A percentile compares a stretch with the other conserved stretches of the same genome.
Evolutionary conservation across 2,797 vertebrate species (phyloP).

Genomic region (Mormyrops attenuatus): DNA sequence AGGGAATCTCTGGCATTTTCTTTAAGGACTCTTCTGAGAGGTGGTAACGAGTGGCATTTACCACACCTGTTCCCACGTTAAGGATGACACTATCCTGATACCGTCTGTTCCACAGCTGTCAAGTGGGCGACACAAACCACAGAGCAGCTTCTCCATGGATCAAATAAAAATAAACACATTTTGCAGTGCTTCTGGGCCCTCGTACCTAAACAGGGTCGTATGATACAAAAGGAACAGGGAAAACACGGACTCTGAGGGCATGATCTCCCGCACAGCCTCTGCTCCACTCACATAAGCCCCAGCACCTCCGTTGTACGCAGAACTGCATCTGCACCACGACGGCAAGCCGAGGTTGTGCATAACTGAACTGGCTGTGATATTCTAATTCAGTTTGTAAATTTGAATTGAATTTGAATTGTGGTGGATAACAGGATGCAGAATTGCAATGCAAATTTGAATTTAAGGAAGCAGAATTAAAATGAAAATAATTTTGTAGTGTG

Average conservation of each 20-base stretch:
- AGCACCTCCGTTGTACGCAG: constrained; percentile 54
- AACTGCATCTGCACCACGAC: background rate
- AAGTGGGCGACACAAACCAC: background rate
- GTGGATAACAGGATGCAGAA: background rate
- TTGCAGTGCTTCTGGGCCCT: constrained; percentile 32
- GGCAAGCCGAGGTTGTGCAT: background rate
- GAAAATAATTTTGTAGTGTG: background rate
- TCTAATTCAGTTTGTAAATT: background rate
- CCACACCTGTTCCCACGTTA: background rate
- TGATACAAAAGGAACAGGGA: constrained; percentile 60
- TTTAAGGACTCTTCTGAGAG: background rate
- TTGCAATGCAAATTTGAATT: background rate
- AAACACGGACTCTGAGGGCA: constrained; percentile 52
- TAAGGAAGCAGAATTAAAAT: background rate
- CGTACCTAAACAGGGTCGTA: constrained; percentile 70
- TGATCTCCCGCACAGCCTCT: constrained; percentile 61
- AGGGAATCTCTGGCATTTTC: background rate
- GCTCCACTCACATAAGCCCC: constrained; percentile 42
- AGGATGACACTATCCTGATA: background rate
- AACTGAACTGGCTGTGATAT: background rate
- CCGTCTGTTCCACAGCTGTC: background rate
- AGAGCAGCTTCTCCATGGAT: background rate
- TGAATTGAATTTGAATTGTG: background rate
- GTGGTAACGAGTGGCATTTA: too few relatives aligned
- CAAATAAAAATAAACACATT: constrained; percentile 31